Base-by-base conservation (phyloP, 1,140 invertebrate species). In the Drosophila ohnishii region DNA sequence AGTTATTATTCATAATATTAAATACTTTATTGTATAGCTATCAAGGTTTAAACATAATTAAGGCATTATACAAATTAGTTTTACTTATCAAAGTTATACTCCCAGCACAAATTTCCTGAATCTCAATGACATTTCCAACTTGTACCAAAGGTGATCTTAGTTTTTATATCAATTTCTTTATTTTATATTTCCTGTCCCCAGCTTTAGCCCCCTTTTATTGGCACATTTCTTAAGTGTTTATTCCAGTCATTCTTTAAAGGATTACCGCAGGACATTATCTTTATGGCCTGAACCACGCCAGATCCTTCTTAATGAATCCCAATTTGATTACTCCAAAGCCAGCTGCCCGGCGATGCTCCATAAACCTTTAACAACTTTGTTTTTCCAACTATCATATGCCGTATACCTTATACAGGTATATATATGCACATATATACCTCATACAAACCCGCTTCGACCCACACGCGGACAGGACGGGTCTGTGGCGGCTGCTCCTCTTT, bases 301-400 rank as follows among this genome's bases (percentile, higher is more conserved):
- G 34, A 48, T 59, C 35, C 42, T 37, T 40, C 30, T 22, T 72
- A 71, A 71, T 59, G 69, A 72, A 40, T 71, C 53, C 30, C 66
- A 48, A 8, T 50, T 59, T 72, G 30, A 72, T 72, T 48, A 16
- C 42, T 32, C 9, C 13, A 32, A 39, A 25, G 34, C 32, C 67
- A 58, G 48, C 64, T 70, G 66, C 39, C 32, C 9, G n/a, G 2
- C 22, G 37, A 35, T 50, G 69, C 63, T 63, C 64, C 74, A 64
- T 78, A 83, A 83, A 82, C 65, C 75, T 76, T 76, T 80, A 76
- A 85, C 66, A 73, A 76, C 75, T 59, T 39, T 22, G 39, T 39
- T 50, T 44, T 58, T 80, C 59, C 63, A 28, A 28, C 14, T 32
- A 4, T n/a, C 56, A 64, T 19, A 14, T 51, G 13, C 42, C 25